phyloP scores from a whole-genome alignment of 2,797 vertebrate species.

The Gadopsis marmoratus region DNA sequence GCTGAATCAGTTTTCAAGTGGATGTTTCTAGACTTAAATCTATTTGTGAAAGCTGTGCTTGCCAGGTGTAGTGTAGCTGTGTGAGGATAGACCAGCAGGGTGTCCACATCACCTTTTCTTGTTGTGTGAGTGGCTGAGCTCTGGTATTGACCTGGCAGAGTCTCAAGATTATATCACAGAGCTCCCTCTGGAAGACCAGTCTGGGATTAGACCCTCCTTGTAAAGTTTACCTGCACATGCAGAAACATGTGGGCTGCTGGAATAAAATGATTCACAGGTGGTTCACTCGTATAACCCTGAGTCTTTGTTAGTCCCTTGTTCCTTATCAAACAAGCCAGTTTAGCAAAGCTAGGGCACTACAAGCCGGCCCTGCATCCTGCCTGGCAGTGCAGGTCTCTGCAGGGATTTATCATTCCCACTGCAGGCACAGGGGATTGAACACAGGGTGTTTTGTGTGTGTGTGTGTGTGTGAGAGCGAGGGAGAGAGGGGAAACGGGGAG shows the following conservation, averaged over 20 bases:
- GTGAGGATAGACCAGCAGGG: neutral
- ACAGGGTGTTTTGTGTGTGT: slow-evolving; percentile 55
- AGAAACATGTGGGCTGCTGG: neutral
- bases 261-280: slow-evolving; percentile 23
- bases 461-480: neutral
- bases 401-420: slow-evolving; percentile 76
- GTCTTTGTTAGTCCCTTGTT: slow-evolving; percentile 13
- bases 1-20: neutral
- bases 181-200: neutral
- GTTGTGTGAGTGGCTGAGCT: slow-evolving; percentile 1
- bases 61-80: neutral
- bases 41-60: slow-evolving; percentile 2
- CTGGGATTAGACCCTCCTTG: neutral
- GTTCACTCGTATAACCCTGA: slow-evolving; percentile 16
- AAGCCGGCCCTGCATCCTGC: slow-evolving; percentile 50
- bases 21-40: neutral
- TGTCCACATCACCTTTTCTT: neutral
- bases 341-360: slow-evolving; percentile 44
- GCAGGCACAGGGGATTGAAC: slow-evolving; percentile 75
- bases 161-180: slow-evolving; percentile 1
- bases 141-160: slow-evolving; percentile 11
- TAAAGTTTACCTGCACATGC: neutral
- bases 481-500: slow-evolving; percentile 19
- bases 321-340: slow-evolving; percentile 23
- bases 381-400: slow-evolving; percentile 62